phyloP scores from a whole-genome alignment of 53 echinoderm and acorn worm species.

The Henricia sp. region DNA sequence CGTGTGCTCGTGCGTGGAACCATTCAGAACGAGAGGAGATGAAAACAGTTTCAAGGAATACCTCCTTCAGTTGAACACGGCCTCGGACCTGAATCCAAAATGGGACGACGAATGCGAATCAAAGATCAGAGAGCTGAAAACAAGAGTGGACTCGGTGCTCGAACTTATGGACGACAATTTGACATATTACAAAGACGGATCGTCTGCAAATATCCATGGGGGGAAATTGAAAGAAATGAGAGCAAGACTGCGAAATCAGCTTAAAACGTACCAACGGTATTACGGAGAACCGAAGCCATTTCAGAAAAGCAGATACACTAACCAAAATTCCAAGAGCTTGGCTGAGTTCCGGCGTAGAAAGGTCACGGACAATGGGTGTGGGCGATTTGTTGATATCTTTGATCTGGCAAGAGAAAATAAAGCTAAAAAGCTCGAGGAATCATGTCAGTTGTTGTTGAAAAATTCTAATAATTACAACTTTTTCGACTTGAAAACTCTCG shows the following conservation, averaged over 20 bases:
- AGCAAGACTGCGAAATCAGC: neutral
- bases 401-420: constrained; percentile 16
- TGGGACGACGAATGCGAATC: constrained; percentile 12
- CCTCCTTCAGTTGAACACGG: neutral
- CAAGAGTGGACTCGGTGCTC: constrained; percentile 16
- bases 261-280: constrained; percentile 15
- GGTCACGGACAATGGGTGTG: constrained; percentile 21
- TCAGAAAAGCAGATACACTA: neutral
- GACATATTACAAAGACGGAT: constrained; percentile 61
- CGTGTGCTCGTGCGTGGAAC: constrained; percentile 16
- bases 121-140: neutral
- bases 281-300: constrained; percentile 24
- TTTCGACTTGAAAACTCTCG: constrained; percentile 55
- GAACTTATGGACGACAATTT: constrained; percentile 33
- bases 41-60: neutral
- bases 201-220: constrained; percentile 14
- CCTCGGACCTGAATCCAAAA: neutral
- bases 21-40: constrained; percentile 11
- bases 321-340: neutral
- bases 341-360: constrained; percentile 18
- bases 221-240: constrained; percentile 27
- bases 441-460: neutral
- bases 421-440: neutral
- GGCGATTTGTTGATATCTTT: constrained; percentile 50
- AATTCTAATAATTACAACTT: constrained; percentile 16